Evolutionary conservation across 2,113 vertebrate genomes (phyloP).

Genomic region (Psephotus haematonotus): DNA sequence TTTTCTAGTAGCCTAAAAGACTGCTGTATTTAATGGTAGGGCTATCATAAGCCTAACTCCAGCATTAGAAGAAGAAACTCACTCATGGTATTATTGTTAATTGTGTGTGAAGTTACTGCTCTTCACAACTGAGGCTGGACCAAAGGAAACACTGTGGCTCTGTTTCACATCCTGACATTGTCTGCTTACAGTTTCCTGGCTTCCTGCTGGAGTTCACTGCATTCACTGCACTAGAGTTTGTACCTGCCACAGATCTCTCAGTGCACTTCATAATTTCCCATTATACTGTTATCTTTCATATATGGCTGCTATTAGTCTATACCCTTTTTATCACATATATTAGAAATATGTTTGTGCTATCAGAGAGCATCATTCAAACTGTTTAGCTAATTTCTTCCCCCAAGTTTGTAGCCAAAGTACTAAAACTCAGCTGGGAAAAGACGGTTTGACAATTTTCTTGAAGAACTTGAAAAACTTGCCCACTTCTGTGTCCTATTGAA

Average conservation of each 20-base stretch:
- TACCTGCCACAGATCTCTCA: background rate
- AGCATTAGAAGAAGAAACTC: background rate
- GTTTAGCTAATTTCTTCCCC: background rate
- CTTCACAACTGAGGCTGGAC: background rate
- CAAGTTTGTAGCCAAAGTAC: background rate
- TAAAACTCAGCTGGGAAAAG: background rate
- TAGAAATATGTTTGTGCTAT: background rate
- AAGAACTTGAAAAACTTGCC: background rate
- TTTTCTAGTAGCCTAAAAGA: background rate
- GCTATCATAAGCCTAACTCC: background rate
- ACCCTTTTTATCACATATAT: background rate
- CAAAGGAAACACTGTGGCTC: background rate
- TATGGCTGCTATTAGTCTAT: background rate
- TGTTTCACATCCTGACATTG: background rate
- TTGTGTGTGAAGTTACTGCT: background rate
- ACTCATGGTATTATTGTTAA: background rate
- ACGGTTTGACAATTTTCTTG: background rate
- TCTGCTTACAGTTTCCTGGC: background rate
- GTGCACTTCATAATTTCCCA: background rate
- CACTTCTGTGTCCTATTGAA: background rate
- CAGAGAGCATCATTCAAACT: background rate
- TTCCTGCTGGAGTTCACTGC: background rate
- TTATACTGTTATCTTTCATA: background rate
- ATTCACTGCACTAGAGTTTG: background rate
- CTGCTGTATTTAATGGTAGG: background rate